Evolutionary conservation across 2,113 vertebrate species (phyloP), one percentile per base, ranked within the genome.

Genomic region (Ptychochromis oligacanthus): DNA sequence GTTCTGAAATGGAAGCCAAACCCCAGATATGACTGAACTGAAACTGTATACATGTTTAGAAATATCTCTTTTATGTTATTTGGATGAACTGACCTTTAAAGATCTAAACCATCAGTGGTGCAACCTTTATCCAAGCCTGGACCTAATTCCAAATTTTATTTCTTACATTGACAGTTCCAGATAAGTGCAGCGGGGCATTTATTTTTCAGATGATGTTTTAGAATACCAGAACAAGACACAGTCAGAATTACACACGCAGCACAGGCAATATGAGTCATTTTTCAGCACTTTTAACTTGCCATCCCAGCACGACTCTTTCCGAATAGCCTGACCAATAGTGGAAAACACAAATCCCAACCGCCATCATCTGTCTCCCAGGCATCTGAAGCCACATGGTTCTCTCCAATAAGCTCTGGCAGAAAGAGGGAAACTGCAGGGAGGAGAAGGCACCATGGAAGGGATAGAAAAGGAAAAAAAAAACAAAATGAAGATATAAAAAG

Each of bases 251-350:
- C 75, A 83, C 70, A 74, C 46, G 64, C 61, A 83, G 62, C 74
- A 65, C 61, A 75, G 56, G 22, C 72, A 84, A 77, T 60, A 72
- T 91, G 91, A 92, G 82, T 92, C 76, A 89, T 88, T 81, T 91
- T 65, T 92, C 87, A 85, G 84, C 57, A 60, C 70, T 85, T 91
- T 81, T 75, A 77, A 92, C 83, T 87, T 56, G 80, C 89, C 86
- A 77, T 79, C 82, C 70, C 84, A 86, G 88, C 85, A 77, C 14
- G 80, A 75, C 38, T 92, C 85, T 90, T 90, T 93, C 90, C 77
- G 18, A 90, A 89, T 36, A 62, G 65, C 76, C 83, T 72, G 82
- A 87, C 83, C 89, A 72, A 88, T 59, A 38, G 24, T 92, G 90
- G 86, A 94, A 54, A 93, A 91, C 76, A 67, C 65, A 55, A 49